Conservation (phyloP, 2,888 invertebrate species). For the Anticlea derivata region DNA sequence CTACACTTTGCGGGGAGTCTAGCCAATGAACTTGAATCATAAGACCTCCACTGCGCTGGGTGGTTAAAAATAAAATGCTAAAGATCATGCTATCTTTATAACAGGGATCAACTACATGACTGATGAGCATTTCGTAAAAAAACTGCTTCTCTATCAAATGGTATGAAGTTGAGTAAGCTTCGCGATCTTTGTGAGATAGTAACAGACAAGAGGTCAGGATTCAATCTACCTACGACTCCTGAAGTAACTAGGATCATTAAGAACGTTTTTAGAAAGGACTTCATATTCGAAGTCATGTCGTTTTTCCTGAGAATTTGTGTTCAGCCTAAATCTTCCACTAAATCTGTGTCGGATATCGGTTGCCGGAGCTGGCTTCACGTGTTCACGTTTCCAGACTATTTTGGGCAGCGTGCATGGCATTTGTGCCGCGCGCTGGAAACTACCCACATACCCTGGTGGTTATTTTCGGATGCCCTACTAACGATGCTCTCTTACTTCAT, state of each 20-base stretch:
- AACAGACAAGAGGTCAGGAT: too few species aligned
- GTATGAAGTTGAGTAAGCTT: too few species aligned
- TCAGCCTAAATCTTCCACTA: slow-evolving; percentile 27
- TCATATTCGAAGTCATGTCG: too few species aligned
- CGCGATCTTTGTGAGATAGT: too few species aligned
- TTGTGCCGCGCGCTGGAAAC: slow-evolving; percentile 77
- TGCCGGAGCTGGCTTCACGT: slow-evolving; percentile 42
- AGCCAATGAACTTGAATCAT: slow-evolving; percentile 72
- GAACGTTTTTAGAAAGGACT: too few species aligned
- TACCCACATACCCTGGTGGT: slow-evolving; percentile 60
- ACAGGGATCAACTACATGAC: too few species aligned
- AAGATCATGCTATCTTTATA: too few species aligned
- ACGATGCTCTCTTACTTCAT: slow-evolving; percentile 55
- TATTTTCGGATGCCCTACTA: slow-evolving; percentile 78
- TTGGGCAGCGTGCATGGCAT: slow-evolving; percentile 73
- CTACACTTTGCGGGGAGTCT: slow-evolving; percentile 64
- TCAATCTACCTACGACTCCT: neutral
- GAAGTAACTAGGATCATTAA: too few species aligned
- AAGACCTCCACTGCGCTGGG: slow-evolving; percentile 67
- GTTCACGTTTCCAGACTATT: slow-evolving; percentile 63
- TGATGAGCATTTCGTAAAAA: neutral
- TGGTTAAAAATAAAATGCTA: slow-evolving; percentile 56
- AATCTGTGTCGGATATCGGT: slow-evolving; percentile 59
- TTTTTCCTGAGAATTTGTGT: neutral
- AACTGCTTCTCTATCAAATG: neutral